Percentiles rank a stretch among this genome's conserved stretches.
Evolutionary conservation across 2,113 vertebrate genomes (phyloP).

Genomic region (Callionymus lyra): DNA sequence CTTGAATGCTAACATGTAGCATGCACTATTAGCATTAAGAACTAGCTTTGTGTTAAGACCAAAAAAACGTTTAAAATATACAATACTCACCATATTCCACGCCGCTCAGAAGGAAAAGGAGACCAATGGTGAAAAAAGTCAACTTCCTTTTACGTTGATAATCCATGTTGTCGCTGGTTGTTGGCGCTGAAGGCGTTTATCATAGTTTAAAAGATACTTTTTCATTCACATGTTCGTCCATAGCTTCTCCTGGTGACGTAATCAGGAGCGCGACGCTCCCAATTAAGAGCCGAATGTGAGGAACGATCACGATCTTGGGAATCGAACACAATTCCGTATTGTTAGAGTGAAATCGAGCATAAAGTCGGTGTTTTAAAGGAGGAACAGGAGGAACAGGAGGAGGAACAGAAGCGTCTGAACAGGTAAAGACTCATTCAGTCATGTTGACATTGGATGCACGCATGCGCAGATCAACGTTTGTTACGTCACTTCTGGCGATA

Average conservation of each 20-base stretch:
- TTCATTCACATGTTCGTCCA: neutral
- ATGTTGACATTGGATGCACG: neutral
- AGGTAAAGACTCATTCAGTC: neutral
- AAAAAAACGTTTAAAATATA: too few relatives aligned
- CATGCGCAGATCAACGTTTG: neutral
- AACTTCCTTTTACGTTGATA: slow-evolving; percentile 55
- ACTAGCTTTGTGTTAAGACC: too few relatives aligned
- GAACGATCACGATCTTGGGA: neutral
- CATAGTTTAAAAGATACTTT: neutral
- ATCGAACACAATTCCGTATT: neutral
- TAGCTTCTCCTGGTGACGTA: slow-evolving; percentile 3
- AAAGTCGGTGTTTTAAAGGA: too few relatives aligned
- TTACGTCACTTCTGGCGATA: slow-evolving; percentile 28
- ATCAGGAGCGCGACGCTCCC: slow-evolving; percentile 23
- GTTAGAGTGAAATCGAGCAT: neutral
- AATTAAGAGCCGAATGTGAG: slow-evolving; percentile 29
- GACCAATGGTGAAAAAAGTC: slow-evolving; percentile 67
- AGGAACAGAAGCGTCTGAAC: too few relatives aligned
- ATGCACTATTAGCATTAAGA: too few relatives aligned
- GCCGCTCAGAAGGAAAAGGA: slow-evolving; percentile 72
- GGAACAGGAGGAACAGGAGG: too few relatives aligned
- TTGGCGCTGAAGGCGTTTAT: neutral
- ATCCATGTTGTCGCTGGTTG: slow-evolving; percentile 52
- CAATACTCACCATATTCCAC: slow-evolving; percentile 70
- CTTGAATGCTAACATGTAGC: too few relatives aligned